phyloP scores from a whole-genome alignment of 2,888 invertebrate species.

The Dascillus cervinus region DNA sequence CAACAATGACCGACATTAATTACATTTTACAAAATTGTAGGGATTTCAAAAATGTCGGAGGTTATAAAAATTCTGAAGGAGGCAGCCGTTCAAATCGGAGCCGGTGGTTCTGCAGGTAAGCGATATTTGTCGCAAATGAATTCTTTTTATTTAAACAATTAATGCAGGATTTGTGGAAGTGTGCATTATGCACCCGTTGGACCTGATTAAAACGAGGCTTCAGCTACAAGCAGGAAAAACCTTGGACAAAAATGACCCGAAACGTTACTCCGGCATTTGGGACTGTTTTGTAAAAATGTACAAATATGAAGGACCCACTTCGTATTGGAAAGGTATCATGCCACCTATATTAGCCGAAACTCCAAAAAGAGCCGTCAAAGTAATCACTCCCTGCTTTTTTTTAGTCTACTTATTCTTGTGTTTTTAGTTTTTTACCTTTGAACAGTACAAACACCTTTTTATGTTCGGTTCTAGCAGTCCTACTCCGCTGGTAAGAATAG shows the following conservation, averaged over 20 bases:
- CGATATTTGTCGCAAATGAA: constrained; percentile 2
- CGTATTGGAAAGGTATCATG: constrained; percentile 90
- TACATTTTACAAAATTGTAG: background rate
- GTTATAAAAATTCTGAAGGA: constrained; percentile 48
- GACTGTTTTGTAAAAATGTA: constrained; percentile 91
- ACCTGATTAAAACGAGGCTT: constrained; percentile 85
- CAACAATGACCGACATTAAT: constrained; percentile 1
- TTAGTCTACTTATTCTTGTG: constrained; percentile 17
- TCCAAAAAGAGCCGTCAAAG: constrained; percentile 87
- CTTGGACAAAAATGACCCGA: constrained; percentile 36
- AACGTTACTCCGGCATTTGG: constrained; percentile 66
- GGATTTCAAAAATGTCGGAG: constrained; percentile 9
- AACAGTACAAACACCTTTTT: constrained; percentile 83
- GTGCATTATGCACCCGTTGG: constrained; percentile 93
- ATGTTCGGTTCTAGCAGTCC: constrained; percentile 68
- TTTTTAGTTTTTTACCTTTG: constrained; percentile 79
- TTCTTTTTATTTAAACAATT: too few relatives aligned
- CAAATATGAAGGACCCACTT: constrained; percentile 68
- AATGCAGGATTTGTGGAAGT: constrained; percentile 77
- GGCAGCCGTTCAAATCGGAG: constrained; percentile 72
- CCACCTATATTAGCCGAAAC: constrained; percentile 93
- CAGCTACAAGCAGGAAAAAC: constrained; percentile 58
- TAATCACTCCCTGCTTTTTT: constrained; percentile 25
- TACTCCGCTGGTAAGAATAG: constrained; percentile 67
- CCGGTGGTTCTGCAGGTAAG: constrained; percentile 81